These are phyloP conservation scores for Drosophila leonis DNA, from an alignment of 2,888 invertebrate species.

Conservation along the genomic window DNA sequence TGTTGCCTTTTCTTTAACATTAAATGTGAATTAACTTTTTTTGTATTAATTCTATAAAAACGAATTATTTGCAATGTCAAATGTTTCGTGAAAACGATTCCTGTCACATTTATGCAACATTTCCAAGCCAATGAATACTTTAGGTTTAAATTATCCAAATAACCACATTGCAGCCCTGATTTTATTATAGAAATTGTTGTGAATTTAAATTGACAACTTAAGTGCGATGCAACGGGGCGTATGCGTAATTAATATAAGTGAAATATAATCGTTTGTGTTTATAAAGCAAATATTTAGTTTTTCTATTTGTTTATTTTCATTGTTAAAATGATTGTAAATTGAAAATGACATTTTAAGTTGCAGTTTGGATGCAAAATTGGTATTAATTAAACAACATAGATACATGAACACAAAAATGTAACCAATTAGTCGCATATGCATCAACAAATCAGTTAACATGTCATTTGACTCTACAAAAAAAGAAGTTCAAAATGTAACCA, in stretches of 20 bases:
- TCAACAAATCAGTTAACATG: conserved; percentile 3
- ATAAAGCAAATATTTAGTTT: neutral
- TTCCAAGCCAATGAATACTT: conserved; percentile 9
- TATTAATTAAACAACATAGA: conserved; percentile 4
- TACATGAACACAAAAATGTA: neutral
- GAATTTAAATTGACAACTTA: conserved; percentile 21
- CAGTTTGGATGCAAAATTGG: neutral
- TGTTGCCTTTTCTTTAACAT: neutral
- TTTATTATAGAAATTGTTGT: conserved; percentile 12
- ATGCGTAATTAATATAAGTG: conserved; percentile 32
- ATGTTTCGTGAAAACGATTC: neutral
- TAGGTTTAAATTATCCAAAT: conserved; percentile 1
- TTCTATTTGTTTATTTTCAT: neutral
- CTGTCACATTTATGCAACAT: conserved; percentile 1
- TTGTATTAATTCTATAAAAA: neutral
- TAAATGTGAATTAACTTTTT: conserved; percentile 1
- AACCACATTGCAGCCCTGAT: neutral
- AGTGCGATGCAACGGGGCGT: conserved; percentile 13
- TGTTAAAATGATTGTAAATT: conserved; percentile 4
- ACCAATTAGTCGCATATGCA: conserved; percentile 11
- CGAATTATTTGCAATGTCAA: neutral
- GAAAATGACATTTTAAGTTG: neutral
- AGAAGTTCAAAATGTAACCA: neutral
- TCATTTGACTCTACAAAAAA: neutral
- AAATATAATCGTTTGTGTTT: neutral